Conservation (phyloP, 2,113 vertebrate genomes). For the Porphyrio hochstetteri region DNA sequence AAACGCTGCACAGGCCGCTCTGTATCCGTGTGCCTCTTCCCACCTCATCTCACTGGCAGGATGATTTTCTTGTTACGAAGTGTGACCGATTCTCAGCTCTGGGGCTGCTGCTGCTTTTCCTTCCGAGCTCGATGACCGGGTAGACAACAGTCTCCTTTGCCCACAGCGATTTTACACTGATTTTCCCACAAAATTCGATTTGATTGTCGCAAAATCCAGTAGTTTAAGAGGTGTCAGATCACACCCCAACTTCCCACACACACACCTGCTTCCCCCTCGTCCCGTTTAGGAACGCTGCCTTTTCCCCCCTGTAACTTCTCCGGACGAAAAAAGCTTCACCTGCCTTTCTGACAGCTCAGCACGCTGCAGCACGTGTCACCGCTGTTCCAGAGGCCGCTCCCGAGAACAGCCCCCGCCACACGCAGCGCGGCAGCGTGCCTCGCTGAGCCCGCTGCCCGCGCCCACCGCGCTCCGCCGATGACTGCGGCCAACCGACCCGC, state of each 20-base stretch:
- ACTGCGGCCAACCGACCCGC: fast-evolving
- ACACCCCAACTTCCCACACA: too few species aligned
- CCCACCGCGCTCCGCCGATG: fast-evolving
- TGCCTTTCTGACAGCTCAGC: background rate
- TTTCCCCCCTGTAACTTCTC: background rate
- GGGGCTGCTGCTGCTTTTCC: background rate
- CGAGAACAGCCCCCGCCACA: too few species aligned
- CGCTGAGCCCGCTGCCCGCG: too few species aligned
- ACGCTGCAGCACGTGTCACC: fast-evolving
- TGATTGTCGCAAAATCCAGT: fast-evolving
- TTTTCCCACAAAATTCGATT: too few species aligned
- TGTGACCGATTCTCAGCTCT: background rate
- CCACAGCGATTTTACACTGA: background rate
- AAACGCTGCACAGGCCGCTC: fast-evolving
- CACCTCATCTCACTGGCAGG: fast-evolving
- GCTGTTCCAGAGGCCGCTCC: fast-evolving
- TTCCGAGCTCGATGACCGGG: fast-evolving
- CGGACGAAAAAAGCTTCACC: too few species aligned
- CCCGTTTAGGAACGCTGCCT: too few species aligned
- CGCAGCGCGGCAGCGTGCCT: too few species aligned
- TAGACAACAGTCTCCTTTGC: background rate
- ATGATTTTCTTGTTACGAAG: background rate
- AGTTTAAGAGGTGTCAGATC: fast-evolving
- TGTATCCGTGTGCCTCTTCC: too few species aligned
- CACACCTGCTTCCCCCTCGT: too few species aligned